Base-by-base conservation (phyloP, 2,113 vertebrate species). In the Pterocles burchelli region DNA sequence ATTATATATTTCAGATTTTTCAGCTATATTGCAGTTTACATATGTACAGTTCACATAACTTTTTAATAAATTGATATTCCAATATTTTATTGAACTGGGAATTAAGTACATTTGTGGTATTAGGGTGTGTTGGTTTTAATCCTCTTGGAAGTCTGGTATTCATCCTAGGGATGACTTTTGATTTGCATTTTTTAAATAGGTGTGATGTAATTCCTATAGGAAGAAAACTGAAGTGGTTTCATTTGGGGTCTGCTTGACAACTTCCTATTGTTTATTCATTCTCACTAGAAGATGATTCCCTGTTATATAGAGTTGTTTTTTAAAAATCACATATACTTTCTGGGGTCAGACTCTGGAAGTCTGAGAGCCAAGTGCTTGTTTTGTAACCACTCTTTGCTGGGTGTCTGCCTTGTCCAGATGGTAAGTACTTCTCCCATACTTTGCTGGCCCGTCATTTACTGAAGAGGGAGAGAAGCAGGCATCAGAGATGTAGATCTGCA, bases 1-100 rank as follows among this genome's bases (percentile, higher is more conserved):
- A 93, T 95, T 96, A 97, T 97, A 95, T 98, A 98, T 97, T 97
- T 95, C 97, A 97, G 96, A 96, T 97, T 97, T 97, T 97, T 97
- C 97, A 97, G 58, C 92, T 97, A 78, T 97, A 94, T 97, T 93
- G 91, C 89, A 92, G 83, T 96, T 97, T 97, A 95, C 57, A 31
- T 98, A 97, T 97, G 96, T 98, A 96, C 92, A 97, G 93, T 97
- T 98, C 88, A 96, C 95, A 89, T 98, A 96, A 97, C 92, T 96
- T 98, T 97, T 97, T 97, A 98, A 97, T 98, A 98, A 97, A 98
- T 97, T 95, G 95, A 87, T 97, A 97, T 84, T 94, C 66, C 96
- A 94, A 20, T 97, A 97, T 97, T 97, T 98, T 98, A 97, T 97
- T 97, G 96, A 98, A 92, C 83, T 73, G 81, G 87, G 48, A 97